These are phyloP conservation scores for Galaxias olidus DNA, from an alignment of 2,797 vertebrate species.

Conservation along the genomic window DNA sequence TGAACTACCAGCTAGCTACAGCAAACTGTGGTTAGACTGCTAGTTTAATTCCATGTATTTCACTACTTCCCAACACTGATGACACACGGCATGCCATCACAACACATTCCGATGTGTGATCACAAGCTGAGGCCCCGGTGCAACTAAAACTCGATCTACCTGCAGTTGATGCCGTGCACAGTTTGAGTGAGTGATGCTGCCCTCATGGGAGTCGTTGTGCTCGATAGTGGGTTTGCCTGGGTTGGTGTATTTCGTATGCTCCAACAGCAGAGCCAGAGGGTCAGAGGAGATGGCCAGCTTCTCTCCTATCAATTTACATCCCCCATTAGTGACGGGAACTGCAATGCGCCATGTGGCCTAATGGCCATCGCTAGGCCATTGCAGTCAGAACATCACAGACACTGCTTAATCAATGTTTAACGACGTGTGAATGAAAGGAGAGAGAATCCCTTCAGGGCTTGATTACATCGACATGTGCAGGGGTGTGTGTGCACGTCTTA, in stretches of 20 bases:
- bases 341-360: background rate
- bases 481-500: background rate
- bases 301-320: background rate
- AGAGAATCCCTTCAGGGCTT: background rate
- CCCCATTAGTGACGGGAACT: background rate
- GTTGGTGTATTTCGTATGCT: background rate
- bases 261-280: background rate
- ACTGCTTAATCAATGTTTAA: conserved; percentile 29
- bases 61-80: too few relatives aligned
- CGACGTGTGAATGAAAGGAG: conserved; percentile 22
- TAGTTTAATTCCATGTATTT: too few relatives aligned
- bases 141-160: too few relatives aligned
- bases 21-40: too few relatives aligned
- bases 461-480: conserved; percentile 14
- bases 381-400: background rate
- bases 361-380: background rate
- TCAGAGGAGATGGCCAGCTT: background rate
- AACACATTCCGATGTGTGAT: too few relatives aligned
- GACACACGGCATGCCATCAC: too few relatives aligned
- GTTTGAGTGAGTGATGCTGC: background rate
- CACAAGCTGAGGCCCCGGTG: too few relatives aligned
- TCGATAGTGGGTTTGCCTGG: background rate
- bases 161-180: background rate
- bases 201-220: background rate
- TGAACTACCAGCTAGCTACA: too few relatives aligned